A percentile compares a stretch with the other conserved stretches of the same genome.
Evolutionary conservation across 2,113 vertebrate genomes (phyloP).

Genomic region (Halcyon malimbica): DNA sequence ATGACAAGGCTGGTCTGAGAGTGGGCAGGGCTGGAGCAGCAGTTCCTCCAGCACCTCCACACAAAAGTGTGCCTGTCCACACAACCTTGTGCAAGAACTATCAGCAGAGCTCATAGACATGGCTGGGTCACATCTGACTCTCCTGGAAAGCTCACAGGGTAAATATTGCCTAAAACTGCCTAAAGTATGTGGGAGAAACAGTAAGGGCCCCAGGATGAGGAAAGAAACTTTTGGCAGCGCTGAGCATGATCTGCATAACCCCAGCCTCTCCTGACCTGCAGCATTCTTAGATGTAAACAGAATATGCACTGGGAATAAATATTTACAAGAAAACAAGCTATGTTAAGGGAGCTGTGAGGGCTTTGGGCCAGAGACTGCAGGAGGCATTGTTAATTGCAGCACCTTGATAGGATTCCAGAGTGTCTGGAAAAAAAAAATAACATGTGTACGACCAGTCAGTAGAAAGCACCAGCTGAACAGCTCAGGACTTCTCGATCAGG

Average conservation of each 20-base stretch:
- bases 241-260: neutral
- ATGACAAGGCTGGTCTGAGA: neutral
- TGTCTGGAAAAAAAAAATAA: neutral
- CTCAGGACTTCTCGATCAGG: neutral
- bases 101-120: neutral
- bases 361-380: neutral
- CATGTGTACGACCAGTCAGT: neutral
- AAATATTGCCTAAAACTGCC: neutral
- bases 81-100: neutral
- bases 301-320: constrained; percentile 28
- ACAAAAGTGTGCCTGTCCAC: neutral
- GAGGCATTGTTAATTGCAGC: neutral
- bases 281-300: constrained; percentile 11
- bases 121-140: neutral
- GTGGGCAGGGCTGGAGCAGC: fast-evolving
- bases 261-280: neutral
- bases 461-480: neutral
- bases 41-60: neutral
- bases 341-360: neutral
- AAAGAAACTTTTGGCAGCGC: neutral
- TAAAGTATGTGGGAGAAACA: neutral
- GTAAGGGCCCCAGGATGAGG: neutral
- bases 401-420: neutral
- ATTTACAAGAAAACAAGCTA: neutral
- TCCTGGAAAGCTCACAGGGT: neutral